Percentiles rank a stretch among this genome's conserved stretches.
Evolutionary conservation across 1,140 invertebrate genomes (phyloP).

Genomic region (Dysdera silvatica): DNA sequence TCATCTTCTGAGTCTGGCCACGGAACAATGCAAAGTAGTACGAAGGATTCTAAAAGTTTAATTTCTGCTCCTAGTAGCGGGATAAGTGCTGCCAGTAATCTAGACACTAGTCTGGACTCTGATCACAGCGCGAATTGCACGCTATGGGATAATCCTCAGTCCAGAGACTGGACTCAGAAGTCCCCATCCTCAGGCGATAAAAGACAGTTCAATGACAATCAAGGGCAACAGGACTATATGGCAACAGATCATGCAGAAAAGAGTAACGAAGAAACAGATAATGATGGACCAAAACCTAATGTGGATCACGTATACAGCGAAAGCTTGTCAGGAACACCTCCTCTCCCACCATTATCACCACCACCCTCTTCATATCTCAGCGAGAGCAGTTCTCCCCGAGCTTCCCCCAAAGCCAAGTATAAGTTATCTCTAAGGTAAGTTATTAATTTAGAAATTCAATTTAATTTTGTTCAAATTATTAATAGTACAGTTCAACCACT

Average conservation of each 20-base stretch:
- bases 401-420: conserved; percentile 29
- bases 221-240: conserved; percentile 19
- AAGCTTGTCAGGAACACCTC: conserved; percentile 64
- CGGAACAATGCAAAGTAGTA: conserved; percentile 39
- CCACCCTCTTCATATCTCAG: conserved; percentile 46
- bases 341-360: conserved; percentile 64
- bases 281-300: conserved; percentile 26
- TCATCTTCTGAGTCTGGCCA: conserved; percentile 44
- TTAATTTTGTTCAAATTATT: no score
- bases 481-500: no score
- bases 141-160: no score
- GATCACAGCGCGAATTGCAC: conserved; percentile 26
- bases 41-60: conserved; percentile 24
- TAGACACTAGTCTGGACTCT: conserved; percentile 41
- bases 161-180: no score
- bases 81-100: conserved; percentile 22
- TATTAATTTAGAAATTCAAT: neutral
- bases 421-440: conserved; percentile 34
- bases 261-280: conserved; percentile 3
- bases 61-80: conserved; percentile 25
- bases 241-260: conserved; percentile 9
- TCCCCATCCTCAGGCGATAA: conserved; percentile 8
- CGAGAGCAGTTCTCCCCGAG: conserved; percentile 29
- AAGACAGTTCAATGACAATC: conserved; percentile 11
- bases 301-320: conserved; percentile 50